These are phyloP conservation scores for Drosophila infuscata DNA, from an alignment of 2,888 invertebrate genomes.

Conservation along the genomic window DNA sequence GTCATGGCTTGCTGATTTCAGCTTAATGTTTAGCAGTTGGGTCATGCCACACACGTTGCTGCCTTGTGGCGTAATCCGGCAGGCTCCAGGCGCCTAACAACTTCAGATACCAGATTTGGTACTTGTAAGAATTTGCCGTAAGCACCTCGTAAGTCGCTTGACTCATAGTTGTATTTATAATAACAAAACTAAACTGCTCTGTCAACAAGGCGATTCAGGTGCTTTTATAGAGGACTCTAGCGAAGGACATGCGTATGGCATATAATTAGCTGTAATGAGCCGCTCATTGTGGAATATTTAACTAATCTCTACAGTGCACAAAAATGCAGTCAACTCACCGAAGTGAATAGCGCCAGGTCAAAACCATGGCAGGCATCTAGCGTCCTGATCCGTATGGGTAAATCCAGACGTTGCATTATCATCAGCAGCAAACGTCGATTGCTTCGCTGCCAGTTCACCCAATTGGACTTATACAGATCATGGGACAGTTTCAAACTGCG, in stretches of 20 bases:
- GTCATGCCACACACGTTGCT: conserved; percentile 41
- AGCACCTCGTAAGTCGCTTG: conserved; percentile 16
- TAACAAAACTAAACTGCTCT: not conserved
- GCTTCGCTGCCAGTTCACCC: conserved; percentile 60
- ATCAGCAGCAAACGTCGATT: conserved; percentile 65
- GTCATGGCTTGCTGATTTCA: conserved; percentile 29
- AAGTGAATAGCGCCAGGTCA: conserved; percentile 64
- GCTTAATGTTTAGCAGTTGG: conserved; percentile 59
- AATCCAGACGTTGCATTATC: conserved; percentile 61
- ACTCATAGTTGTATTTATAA: conserved; percentile 40
- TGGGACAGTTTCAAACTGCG: conserved; percentile 60
- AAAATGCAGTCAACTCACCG: conserved; percentile 61
- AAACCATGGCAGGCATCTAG: conserved; percentile 65
- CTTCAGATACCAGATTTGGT: conserved; percentile 58
- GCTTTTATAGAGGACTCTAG: conserved; percentile 26
- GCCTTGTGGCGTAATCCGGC: not conserved
- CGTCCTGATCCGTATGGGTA: conserved; percentile 58
- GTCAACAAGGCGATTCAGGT: not conserved
- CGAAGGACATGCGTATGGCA: not conserved
- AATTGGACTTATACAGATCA: conserved; percentile 63
- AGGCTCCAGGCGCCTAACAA: conserved; percentile 56
- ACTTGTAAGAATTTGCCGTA: conserved; percentile 54
- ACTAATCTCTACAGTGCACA: conserved; percentile 37
- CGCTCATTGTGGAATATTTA: conserved; percentile 26
- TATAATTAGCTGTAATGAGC: conserved; percentile 54